A percentile compares a stretch with the other conserved stretches of the same genome.
Conservation (phyloP, 1,140 invertebrate species). For the Aphelinus certus region DNA sequence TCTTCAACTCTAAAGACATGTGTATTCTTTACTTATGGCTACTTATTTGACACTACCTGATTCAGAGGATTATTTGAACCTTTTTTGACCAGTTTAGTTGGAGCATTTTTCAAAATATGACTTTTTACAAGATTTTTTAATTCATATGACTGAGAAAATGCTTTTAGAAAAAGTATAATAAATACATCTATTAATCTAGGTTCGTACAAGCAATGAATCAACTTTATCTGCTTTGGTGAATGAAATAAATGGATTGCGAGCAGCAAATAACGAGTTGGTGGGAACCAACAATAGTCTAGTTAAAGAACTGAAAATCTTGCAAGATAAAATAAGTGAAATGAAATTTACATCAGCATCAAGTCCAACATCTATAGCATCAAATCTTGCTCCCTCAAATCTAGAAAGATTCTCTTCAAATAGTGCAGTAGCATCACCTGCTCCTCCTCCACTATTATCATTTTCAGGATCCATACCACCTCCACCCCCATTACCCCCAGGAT, state of each 20-base stretch:
- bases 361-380: slow-evolving; percentile 13
- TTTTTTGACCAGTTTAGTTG: no score
- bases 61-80: no score
- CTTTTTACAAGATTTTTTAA: no score
- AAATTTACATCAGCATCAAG: slow-evolving; percentile 22
- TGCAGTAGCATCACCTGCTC: slow-evolving; percentile 19
- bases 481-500: background rate
- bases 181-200: slow-evolving; percentile 28
- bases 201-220: slow-evolving; percentile 41
- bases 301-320: slow-evolving; percentile 45
- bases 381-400: slow-evolving; percentile 11
- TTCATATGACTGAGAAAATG: no score
- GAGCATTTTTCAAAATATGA: no score
- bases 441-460: slow-evolving; percentile 14
- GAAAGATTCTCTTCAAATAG: background rate
- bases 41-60: no score
- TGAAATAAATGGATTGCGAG: slow-evolving; percentile 42
- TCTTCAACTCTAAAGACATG: no score
- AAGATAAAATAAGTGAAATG: slow-evolving; percentile 38
- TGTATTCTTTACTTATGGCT: no score
- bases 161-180: no score
- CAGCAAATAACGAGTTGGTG: slow-evolving; percentile 40
- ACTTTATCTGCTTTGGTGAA: slow-evolving; percentile 40
- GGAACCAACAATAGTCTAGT: slow-evolving; percentile 42
- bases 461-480: background rate